Evolutionary conservation across 1,140 invertebrate genomes (phyloP).

Genomic region (Acromyrmex heyeri): DNA sequence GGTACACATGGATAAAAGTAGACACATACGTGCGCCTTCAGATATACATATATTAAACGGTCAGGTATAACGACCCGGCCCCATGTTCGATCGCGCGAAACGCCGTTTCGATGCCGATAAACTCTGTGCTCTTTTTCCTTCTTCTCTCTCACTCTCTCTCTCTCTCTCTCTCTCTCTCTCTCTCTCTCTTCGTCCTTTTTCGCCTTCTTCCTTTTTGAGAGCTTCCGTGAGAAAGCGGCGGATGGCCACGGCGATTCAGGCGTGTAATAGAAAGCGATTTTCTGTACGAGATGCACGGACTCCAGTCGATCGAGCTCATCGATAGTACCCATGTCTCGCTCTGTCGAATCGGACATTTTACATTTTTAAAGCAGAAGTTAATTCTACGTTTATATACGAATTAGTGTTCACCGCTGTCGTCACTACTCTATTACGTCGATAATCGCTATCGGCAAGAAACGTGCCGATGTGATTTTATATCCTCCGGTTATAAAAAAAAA

Average conservation of each 20-base stretch:
- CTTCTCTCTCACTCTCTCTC: too few relatives aligned
- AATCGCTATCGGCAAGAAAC: not conserved
- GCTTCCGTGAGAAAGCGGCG: conserved; percentile 45
- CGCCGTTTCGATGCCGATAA: conserved; percentile 41
- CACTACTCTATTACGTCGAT: not conserved
- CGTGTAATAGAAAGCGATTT: conserved; percentile 67
- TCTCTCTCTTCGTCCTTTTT: conserved; percentile 22
- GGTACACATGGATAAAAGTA: conserved; percentile 17
- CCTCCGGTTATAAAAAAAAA: not conserved
- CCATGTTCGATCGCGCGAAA: conserved; percentile 57
- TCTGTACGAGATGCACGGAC: conserved; percentile 44
- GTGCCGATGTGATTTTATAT: not conserved
- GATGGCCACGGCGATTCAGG: conserved; percentile 39
- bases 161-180: not conserved
- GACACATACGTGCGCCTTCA: not conserved
- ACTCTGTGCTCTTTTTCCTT: not conserved
- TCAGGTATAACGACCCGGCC: conserved; percentile 56
- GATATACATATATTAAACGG: conserved; percentile 47
- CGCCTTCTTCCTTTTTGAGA: conserved; percentile 26
- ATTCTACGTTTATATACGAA: not conserved
- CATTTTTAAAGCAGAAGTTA: not conserved
- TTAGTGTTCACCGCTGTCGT: not conserved
- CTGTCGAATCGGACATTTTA: conserved; percentile 17
- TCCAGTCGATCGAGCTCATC: not conserved
- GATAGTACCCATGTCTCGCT: not conserved